phyloP scores from a whole-genome alignment of 2,113 vertebrate species.

The Spheniscus mendiculus region DNA sequence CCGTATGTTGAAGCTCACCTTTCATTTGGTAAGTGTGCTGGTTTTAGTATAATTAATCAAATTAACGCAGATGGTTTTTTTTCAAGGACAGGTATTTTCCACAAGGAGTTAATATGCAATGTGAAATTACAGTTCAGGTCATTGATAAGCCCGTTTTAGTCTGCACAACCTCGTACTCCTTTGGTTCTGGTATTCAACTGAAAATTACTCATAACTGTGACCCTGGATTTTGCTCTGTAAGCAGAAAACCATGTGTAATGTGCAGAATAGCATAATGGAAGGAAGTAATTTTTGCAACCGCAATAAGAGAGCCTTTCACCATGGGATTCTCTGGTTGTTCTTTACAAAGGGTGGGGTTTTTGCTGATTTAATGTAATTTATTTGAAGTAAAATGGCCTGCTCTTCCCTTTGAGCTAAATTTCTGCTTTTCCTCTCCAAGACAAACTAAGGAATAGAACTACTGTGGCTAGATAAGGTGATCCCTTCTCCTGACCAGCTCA shows the following conservation, averaged over 20 bases:
- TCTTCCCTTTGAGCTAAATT: background rate
- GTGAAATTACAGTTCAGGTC: constrained; percentile 57
- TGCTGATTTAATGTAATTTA: constrained; percentile 37
- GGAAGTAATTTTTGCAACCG: constrained; percentile 59
- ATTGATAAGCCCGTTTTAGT: constrained; percentile 6
- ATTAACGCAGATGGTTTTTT: background rate
- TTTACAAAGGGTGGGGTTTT: constrained; percentile 16
- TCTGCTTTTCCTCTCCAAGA: constrained; percentile 15
- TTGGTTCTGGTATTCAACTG: constrained; percentile 39
- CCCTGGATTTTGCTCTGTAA: constrained; percentile 58
- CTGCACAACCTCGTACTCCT: constrained; percentile 44
- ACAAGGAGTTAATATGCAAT: constrained; percentile 24
- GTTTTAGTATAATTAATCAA: background rate
- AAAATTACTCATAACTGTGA: constrained; percentile 47
- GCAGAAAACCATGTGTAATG: constrained; percentile 49
- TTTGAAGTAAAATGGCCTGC: background rate
- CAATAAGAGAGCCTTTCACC: constrained; percentile 47
- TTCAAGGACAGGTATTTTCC: background rate
- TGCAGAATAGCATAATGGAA: constrained; percentile 55
- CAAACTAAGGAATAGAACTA: background rate
- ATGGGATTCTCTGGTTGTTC: constrained; percentile 41
- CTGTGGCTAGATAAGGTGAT: background rate
- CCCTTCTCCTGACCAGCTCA: background rate
- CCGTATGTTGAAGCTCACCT: background rate
- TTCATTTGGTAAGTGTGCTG: background rate